Percentiles rank a stretch among this genome's conserved stretches.
Evolutionary conservation across 2,797 vertebrate genomes (phyloP).

Genomic region (Lepus oiostolus): DNA sequence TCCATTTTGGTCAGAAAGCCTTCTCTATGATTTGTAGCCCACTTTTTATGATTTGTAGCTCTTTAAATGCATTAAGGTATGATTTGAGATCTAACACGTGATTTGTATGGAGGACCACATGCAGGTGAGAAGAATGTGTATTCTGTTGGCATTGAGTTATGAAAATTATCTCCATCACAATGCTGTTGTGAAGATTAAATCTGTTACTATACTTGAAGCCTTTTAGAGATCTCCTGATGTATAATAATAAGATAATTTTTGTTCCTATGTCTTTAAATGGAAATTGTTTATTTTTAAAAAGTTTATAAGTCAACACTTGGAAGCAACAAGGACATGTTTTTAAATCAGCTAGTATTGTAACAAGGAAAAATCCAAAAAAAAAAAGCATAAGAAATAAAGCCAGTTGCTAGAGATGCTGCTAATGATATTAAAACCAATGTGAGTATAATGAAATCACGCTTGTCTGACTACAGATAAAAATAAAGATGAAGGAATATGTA

Average conservation of each 20-base stretch:
- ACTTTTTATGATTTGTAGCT: background rate
- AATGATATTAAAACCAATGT: background rate
- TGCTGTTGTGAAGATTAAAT: background rate
- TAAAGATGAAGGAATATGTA: background rate
- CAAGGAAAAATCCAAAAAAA: background rate
- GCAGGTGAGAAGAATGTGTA: background rate
- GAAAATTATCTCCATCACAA: background rate
- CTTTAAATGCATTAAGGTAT: background rate
- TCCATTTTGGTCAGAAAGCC: background rate
- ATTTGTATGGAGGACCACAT: background rate
- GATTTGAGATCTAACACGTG: background rate
- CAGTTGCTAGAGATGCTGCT: background rate
- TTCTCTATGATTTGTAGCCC: background rate
- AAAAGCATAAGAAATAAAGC: background rate
- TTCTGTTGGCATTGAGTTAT: background rate
- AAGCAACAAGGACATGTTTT: background rate
- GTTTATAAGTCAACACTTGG: background rate
- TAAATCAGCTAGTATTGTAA: background rate
- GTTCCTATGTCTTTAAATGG: background rate
- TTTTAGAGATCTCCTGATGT: background rate
- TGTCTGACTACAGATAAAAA: background rate
- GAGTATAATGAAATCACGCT: background rate
- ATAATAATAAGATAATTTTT: background rate
- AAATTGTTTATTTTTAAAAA: background rate
- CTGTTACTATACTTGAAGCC: background rate